These are phyloP conservation scores for Thymallus thymallus DNA, from an alignment of 2,113 vertebrate genomes.

Conservation along the genomic window DNA sequence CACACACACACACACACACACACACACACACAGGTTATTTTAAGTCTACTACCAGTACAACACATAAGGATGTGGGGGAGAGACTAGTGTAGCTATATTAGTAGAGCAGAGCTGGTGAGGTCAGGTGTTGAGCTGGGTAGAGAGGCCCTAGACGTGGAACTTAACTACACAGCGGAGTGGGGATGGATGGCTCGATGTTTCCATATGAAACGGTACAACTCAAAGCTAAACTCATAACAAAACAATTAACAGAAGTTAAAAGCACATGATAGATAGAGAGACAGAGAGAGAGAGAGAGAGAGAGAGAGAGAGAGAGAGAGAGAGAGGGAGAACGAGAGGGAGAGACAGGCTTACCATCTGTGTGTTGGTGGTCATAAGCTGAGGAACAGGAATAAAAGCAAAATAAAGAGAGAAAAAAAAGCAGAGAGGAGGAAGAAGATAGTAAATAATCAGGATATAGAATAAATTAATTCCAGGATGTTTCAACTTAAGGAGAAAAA, in stretches of 20 bases:
- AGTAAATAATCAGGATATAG: constrained; percentile 76
- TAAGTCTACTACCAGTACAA: constrained; percentile 43
- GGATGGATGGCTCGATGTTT: constrained; percentile 54
- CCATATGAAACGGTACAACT: constrained; percentile 48
- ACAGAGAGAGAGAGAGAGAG: not conserved
- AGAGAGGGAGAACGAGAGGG: constrained; percentile 60
- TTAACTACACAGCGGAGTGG: constrained; percentile 57
- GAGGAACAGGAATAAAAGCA: constrained; percentile 84
- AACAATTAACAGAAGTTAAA: not conserved
- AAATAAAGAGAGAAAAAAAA: constrained; percentile 38
- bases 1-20: constrained; percentile 12
- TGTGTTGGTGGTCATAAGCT: constrained; percentile 97
- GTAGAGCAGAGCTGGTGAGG: constrained; percentile 43
- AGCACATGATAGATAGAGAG: not conserved
- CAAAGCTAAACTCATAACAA: constrained; percentile 46
- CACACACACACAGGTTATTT: constrained; percentile 36
- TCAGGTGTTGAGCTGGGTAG: constrained; percentile 52
- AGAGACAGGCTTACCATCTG: constrained; percentile 93
- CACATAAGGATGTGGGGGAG: constrained; percentile 56
- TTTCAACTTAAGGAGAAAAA: constrained; percentile 73
- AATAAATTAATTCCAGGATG: constrained; percentile 72
- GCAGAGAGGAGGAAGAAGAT: constrained; percentile 45
- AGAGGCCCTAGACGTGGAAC: constrained; percentile 35
- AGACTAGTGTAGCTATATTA: constrained; percentile 47
- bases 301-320: constrained; percentile 58